Evolutionary conservation across 1,140 invertebrate species (phyloP), one percentile per base, ranked within the genome.

Genomic region (Drosophila orena): DNA sequence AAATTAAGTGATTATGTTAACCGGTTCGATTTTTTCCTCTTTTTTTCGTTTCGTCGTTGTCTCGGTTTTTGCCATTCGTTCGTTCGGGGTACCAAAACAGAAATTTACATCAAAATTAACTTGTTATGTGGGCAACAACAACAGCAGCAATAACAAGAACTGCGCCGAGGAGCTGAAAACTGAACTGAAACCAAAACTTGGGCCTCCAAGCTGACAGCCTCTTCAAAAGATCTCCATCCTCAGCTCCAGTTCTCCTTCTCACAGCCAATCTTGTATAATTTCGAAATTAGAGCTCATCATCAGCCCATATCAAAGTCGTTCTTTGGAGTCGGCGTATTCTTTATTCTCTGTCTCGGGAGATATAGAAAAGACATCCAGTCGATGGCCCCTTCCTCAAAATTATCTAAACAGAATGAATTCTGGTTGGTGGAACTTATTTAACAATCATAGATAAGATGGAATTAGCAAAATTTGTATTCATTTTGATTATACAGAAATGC

Each of bases 1-100:
- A 88, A 89, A 89, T 89, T 77, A 89, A 89, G 84, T 89, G 84
- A 89, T 89, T 89, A 89, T 89, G 79, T 83, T 88, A 89, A 89
- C 79, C 79, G 79, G 75, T 81, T 76, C 79, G 73, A 57, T 69
- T 71, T 52, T 56, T 47, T 44, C 38, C 12, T 14, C 58, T 50
- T 56, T 17, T 62, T 59, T 75, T 38, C 42, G 44, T 35, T 60
- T 54, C 17, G 17, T 20, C 37, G 37, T 38, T 64, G 43, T 50
- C 35, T 55, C 58, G 73, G 53, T 65, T 75, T 52, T 57, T 62
- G 56, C 56, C 71, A 76, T 68, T 68, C 64, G 64, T 35, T 66
- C 58, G 53, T 20, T 47, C 58, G 70, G 72, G 72, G 75, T 64
- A 77, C 52, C 79, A 70, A 83, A 83, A 83, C 65, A 86, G 46